Percentiles rank a stretch among this genome's conserved stretches.
Conservation (phyloP, 2,113 vertebrate genomes). For the Calonectris borealis region DNA sequence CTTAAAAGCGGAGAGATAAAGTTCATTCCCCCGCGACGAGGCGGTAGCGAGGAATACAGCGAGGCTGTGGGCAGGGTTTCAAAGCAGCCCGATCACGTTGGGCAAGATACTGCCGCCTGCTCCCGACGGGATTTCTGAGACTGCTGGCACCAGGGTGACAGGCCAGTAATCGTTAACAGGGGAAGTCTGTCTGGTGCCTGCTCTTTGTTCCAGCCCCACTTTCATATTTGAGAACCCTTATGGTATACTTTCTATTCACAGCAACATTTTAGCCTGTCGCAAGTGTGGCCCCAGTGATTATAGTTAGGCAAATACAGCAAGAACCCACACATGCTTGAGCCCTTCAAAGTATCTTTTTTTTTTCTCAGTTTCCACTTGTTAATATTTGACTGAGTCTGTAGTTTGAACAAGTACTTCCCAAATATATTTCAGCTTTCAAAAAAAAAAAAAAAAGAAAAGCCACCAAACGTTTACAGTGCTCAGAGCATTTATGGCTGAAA, state of each 20-base stretch:
- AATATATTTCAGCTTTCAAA: constrained; percentile 52
- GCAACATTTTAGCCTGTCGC: constrained; percentile 33
- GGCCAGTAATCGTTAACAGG: constrained; percentile 73
- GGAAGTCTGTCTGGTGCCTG: constrained; percentile 75
- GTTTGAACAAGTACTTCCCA: constrained; percentile 68
- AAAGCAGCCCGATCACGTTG: constrained; percentile 44
- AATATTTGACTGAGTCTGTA: constrained; percentile 51
- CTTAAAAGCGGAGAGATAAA: constrained; percentile 64
- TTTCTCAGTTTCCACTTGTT: constrained; percentile 30
- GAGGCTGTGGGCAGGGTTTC: constrained; percentile 65
- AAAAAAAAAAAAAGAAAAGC: not conserved
- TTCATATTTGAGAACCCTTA: constrained; percentile 73
- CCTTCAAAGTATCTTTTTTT: constrained; percentile 37
- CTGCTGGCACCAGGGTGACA: constrained; percentile 76
- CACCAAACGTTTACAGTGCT: not conserved
- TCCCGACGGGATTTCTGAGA: constrained; percentile 64
- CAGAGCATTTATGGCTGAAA: constrained; percentile 33
- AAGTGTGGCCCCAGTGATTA: constrained; percentile 43
- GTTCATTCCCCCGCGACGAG: constrained; percentile 48
- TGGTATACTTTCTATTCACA: constrained; percentile 67
- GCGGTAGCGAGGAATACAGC: constrained; percentile 4
- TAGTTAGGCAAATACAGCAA: constrained; percentile 58
- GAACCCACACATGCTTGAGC: constrained; percentile 26
- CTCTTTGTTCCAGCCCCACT: constrained; percentile 72
- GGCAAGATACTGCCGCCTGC: constrained; percentile 42